Percentiles rank a stretch among this genome's conserved stretches.
These are phyloP conservation scores for Tipula unca DNA, from an alignment of 2,888 invertebrate genomes.

Conservation along the genomic window DNA sequence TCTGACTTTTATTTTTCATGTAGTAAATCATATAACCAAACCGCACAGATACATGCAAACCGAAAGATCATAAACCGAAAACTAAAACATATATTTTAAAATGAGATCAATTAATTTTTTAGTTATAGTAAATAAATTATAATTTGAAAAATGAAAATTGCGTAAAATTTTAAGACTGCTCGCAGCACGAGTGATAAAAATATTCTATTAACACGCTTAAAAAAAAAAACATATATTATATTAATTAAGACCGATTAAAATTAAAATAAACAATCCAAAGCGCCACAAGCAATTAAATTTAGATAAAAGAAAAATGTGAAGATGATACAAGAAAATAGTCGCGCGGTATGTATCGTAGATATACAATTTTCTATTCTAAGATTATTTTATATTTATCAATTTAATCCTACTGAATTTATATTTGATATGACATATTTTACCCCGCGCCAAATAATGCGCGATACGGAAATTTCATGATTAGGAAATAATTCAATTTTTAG, in stretches of 20 bases:
- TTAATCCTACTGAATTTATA: neutral
- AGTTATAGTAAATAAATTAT: neutral
- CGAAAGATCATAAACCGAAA: neutral
- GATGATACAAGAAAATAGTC: neutral
- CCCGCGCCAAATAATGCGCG: too few relatives aligned
- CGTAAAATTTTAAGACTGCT: neutral
- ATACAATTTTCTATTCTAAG: neutral
- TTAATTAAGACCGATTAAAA: neutral
- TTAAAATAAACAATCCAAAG: neutral
- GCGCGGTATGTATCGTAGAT: neutral
- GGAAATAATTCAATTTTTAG: too few relatives aligned
- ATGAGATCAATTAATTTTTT: neutral
- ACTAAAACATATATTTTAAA: neutral
- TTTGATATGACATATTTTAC: neutral
- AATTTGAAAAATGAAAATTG: neutral
- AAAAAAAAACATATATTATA: neutral
- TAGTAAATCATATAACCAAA: neutral
- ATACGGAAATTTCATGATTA: neutral
- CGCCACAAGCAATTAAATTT: constrained; percentile 2
- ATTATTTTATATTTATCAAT: neutral
- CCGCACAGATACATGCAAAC: neutral
- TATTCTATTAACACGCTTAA: neutral
- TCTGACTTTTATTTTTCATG: neutral
- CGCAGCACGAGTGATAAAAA: neutral
- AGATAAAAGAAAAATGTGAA: neutral